Evolutionary conservation across 2,797 vertebrate species (phyloP).

Genomic region (Alosa sapidissima): DNA sequence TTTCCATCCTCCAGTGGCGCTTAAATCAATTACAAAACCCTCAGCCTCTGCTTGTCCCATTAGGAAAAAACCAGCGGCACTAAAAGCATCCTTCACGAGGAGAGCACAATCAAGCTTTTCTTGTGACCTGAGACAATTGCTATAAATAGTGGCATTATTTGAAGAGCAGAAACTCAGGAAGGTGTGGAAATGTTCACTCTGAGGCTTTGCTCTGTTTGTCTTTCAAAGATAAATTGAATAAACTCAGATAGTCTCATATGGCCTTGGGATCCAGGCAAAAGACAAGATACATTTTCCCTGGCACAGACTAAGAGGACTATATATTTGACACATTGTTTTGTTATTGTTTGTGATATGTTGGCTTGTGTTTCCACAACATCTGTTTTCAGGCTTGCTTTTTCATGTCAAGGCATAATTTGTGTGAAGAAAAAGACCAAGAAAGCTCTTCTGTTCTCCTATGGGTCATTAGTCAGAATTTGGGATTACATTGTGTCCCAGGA

Average conservation of each 20-base stretch:
- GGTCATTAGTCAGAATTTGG: background rate
- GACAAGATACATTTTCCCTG: background rate
- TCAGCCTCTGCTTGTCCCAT: background rate
- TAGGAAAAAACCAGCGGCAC: background rate
- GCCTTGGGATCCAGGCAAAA: background rate
- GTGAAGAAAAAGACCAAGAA: background rate
- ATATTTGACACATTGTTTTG: background rate
- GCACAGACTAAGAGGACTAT: background rate
- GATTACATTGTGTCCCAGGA: background rate
- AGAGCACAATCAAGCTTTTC: background rate
- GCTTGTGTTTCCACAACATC: background rate
- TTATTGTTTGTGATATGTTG: background rate
- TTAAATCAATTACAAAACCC: background rate
- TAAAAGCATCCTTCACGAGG: background rate
- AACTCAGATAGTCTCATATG: background rate
- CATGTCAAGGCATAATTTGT: background rate
- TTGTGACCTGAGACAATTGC: background rate
- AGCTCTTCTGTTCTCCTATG: background rate
- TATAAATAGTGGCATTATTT: background rate
- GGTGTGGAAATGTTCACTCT: background rate
- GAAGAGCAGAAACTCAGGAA: background rate
- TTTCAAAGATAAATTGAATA: background rate
- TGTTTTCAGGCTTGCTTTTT: background rate
- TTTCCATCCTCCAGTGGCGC: background rate
- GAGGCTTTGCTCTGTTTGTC: background rate